These are phyloP conservation scores for Scaptomyza graminum DNA, from an alignment of 1,140 invertebrate genomes.

Conservation along the genomic window DNA sequence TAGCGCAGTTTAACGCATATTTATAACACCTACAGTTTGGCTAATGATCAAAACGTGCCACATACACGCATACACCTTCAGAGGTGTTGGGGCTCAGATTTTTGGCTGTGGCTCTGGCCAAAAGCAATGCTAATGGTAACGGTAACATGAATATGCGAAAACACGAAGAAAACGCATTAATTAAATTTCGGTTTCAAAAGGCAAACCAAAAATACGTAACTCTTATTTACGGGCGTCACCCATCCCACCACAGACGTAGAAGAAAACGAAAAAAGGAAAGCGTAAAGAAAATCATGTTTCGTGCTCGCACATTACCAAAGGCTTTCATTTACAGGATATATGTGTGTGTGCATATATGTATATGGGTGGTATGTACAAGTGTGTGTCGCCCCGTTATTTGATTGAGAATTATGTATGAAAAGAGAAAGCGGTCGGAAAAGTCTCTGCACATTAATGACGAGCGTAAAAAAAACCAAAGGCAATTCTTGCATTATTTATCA, in stretches of 20 bases:
- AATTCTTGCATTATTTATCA: slow-evolving; percentile 70
- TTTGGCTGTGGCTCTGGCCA: slow-evolving; percentile 13
- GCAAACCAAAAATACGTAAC: slow-evolving; percentile 52
- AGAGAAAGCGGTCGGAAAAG: background rate
- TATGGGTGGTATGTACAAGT: slow-evolving; percentile 1
- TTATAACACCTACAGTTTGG: slow-evolving; percentile 72
- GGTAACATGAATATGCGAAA: slow-evolving; percentile 79
- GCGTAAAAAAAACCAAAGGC: slow-evolving; percentile 31
- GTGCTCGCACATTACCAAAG: slow-evolving; percentile 42
- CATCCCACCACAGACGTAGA: background rate
- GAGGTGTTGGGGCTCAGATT: slow-evolving; percentile 22
- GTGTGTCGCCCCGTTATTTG: slow-evolving; percentile 41
- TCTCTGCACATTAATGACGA: slow-evolving; percentile 39
- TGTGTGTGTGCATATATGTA: slow-evolving; percentile 31
- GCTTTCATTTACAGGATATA: slow-evolving; percentile 33
- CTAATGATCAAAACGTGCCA: slow-evolving; percentile 79
- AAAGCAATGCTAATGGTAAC: slow-evolving; percentile 40
- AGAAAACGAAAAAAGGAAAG: slow-evolving; percentile 25
- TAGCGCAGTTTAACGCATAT: slow-evolving; percentile 72
- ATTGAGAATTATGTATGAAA: slow-evolving; percentile 68
- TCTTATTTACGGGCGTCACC: slow-evolving; percentile 50
- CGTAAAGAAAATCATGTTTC: slow-evolving; percentile 72
- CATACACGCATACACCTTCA: slow-evolving; percentile 38
- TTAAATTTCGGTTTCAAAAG: slow-evolving; percentile 74
- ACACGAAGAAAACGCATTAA: slow-evolving; percentile 80